Conservation (phyloP, 2,888 invertebrate species). For the Tuberolachnus salignus region DNA sequence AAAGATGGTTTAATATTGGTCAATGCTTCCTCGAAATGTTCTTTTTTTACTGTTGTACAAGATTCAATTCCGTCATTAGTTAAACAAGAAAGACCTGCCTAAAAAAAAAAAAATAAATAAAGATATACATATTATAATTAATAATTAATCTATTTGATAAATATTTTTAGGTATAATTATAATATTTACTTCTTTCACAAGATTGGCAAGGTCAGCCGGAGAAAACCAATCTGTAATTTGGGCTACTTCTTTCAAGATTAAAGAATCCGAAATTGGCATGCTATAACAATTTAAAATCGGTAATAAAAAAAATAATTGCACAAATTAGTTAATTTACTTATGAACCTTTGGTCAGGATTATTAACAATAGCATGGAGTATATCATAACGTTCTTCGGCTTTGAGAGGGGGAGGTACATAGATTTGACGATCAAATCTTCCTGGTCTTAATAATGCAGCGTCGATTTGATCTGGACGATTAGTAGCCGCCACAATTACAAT, state of each 20-base stretch:
- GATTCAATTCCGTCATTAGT: conserved; percentile 63
- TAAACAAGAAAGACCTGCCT: conserved; percentile 69
- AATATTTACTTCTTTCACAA: conserved; percentile 67
- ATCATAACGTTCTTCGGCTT: conserved; percentile 63
- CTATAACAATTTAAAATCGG: conserved; percentile 58
- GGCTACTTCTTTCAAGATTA: conserved; percentile 64
- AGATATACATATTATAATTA: neutral
- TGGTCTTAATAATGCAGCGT: conserved; percentile 69
- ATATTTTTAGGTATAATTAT: neutral
- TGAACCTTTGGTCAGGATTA: conserved; percentile 57
- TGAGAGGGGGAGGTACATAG: conserved; percentile 69
- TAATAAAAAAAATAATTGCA: neutral
- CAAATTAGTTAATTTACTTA: neutral
- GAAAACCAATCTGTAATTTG: conserved; percentile 65
- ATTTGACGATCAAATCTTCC: conserved; percentile 70
- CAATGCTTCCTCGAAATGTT: conserved; percentile 64
- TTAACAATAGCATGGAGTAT: conserved; percentile 64
- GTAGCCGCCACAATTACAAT: conserved; percentile 71
- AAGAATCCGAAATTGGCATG: conserved; percentile 64
- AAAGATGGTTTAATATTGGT: conserved; percentile 63
- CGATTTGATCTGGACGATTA: conserved; percentile 71
- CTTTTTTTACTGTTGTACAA: conserved; percentile 60
- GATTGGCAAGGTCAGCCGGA: conserved; percentile 70
- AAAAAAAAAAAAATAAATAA: conserved; percentile 58
- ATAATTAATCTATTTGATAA: too few relatives aligned